A percentile compares a stretch with the other conserved stretches of the same genome.
These are phyloP conservation scores for Papilio machaon DNA, from an alignment of 1,140 invertebrate genomes.

Conservation along the genomic window DNA sequence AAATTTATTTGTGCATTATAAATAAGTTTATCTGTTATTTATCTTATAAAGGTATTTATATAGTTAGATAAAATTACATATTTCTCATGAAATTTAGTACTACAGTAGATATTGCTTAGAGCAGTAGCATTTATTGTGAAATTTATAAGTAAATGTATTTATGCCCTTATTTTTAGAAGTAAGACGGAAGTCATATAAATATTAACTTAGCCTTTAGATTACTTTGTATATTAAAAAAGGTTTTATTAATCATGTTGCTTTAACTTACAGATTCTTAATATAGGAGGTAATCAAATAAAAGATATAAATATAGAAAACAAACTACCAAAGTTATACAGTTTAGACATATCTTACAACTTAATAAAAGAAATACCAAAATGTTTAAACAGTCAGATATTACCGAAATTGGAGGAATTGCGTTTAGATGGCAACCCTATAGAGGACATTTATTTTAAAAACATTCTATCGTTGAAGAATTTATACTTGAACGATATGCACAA, in stretches of 20 bases:
- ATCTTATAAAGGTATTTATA: not conserved
- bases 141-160: no score
- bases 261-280: slow-evolving; percentile 69
- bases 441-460: slow-evolving; percentile 75
- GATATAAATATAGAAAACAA: slow-evolving; percentile 66
- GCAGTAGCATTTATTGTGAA: not conserved
- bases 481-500: slow-evolving; percentile 71
- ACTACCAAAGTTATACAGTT: slow-evolving; percentile 63
- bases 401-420: slow-evolving; percentile 69
- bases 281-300: slow-evolving; percentile 75
- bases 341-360: slow-evolving; percentile 76
- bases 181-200: no score
- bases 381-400: slow-evolving; percentile 66
- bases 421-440: slow-evolving; percentile 78
- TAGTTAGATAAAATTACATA: slow-evolving; percentile 9
- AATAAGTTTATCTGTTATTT: slow-evolving; percentile 24
- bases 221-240: no score
- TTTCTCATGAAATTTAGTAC: not conserved
- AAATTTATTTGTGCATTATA: slow-evolving; percentile 12
- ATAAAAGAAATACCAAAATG: slow-evolving; percentile 68
- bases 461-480: slow-evolving; percentile 69
- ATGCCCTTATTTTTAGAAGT: no score
- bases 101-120: not conserved
- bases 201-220: no score
- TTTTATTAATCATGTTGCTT: slow-evolving; percentile 32